Base-by-base conservation (phyloP, 1,140 invertebrate species). In the Mya arenaria region DNA sequence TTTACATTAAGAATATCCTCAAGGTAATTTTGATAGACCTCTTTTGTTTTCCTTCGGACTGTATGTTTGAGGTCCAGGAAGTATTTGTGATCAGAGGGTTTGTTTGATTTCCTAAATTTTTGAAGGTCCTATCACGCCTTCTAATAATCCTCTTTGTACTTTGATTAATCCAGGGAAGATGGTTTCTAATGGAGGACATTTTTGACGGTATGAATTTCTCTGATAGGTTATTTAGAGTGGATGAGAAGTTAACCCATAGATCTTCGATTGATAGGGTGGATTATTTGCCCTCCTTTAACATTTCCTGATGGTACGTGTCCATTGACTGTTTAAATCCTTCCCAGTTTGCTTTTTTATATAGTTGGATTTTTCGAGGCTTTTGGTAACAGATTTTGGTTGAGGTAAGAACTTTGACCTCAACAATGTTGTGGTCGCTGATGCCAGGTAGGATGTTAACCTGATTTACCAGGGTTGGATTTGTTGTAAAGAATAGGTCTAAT, bases 381-480 rank as follows among this genome's bases (percentile, higher is more conserved):
- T 74, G 44, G 17, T 62, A 74, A 74, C 36, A 39, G 15, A 62
- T 74, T 44, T 36, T 74, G 28, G 72, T 25, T 4, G 55, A 74
- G 36, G 56, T 74, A 28, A 62, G 60, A 30, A 74, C 72, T 62
- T 74, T 30, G 1, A 32, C 34, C 58, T 73, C 6, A 23, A 73
- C 52, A n/a, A 73, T 36, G 48, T 73, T 25, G 32, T 60, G 30
- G 25, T 62, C 55, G 44, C 72, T 74, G 13, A 74, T 74, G 52
- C 72, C 72, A 10, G 56, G 72, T 13, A 74, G 55, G 30, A 74
- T 60, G 44, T 56, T 60, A 39, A 74, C 56, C 32, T 56, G 36
- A 13, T 62, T 60, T 30, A 74, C 55, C 4, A 62, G 32, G 30
- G 72, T 62, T 13, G 72, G 72, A 30, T 62, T 74, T 8, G 72